Evolutionary conservation across 2,888 invertebrate species (phyloP), one percentile per base, ranked within the genome.

Genomic region (Athetis lepigone): DNA sequence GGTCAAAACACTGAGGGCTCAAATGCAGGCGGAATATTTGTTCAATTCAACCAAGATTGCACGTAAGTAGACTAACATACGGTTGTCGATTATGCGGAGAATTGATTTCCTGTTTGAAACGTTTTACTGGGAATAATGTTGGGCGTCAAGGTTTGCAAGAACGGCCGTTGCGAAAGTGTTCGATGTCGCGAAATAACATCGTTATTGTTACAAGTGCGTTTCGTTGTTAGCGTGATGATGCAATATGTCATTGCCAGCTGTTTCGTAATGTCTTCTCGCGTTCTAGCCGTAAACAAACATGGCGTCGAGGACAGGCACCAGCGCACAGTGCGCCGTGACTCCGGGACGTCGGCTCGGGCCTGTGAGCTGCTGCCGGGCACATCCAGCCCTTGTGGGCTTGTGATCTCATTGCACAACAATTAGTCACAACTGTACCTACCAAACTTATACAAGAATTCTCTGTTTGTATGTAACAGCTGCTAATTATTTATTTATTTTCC

Each of bases 11-110:
- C 96, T 88, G 96, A 96, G 90, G 97, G 97, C 94, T 95, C 97
- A 90, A 96, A 97, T 95, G 97, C 96, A 94, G 98, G 97, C 94
- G 97, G 97, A 93, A 97, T 98, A 93, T 98, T 98, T 94, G 98
- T 99, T 85, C 98, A 98, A 95, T 99, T 99, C 92, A 99, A 99
- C 95, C 99, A 99, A 94, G 99, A 99, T 94, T 97, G 97, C 96
- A 98, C 99, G 99, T 99, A 97, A 98, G 98, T 97, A 76, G 45
- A 46, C 21, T 23, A 57, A 33, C 51, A 64, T 66, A 64, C 52
- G 43, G 47, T 56, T 42, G 18, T 40, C 37, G 16, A 43, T 56
- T 47, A 40, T 23, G 55, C 37, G 19, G 19, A 43, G 16, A 9
- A 37, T 36, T 60, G 7, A 19, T 58, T 25, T 27, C n/a, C 16